phyloP scores from a whole-genome alignment of 2,888 invertebrate genomes.

The Cyclophora punctaria region DNA sequence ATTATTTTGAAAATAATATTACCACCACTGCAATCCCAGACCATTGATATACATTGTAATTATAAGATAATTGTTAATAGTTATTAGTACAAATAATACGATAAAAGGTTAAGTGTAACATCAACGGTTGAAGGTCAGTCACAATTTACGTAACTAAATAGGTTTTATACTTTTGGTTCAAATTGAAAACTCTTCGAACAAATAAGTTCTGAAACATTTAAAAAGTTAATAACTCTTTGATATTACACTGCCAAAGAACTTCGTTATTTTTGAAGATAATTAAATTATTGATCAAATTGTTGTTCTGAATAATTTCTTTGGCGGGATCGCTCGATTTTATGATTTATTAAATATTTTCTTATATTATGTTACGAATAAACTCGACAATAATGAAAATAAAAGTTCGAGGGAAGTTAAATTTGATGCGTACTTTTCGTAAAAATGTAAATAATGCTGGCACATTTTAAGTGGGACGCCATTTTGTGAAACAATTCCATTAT shows the following conservation, averaged over 20 bases:
- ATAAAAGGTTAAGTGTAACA: not conserved
- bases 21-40: constrained; percentile 19
- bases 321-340: constrained; percentile 45
- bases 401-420: not conserved
- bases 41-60: constrained; percentile 10
- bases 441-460: too few species aligned
- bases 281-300: constrained; percentile 33
- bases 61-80: constrained; percentile 4
- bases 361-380: not conserved
- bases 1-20: constrained; percentile 10
- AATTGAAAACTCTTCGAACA: not conserved
- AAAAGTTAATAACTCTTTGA: constrained; percentile 29
- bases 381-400: constrained; percentile 3
- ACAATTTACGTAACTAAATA: constrained; percentile 13
- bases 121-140: not conserved
- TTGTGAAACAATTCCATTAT: too few species aligned
- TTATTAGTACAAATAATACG: constrained; percentile 11
- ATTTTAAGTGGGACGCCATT: too few species aligned
- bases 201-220: not conserved
- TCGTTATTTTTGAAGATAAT: constrained; percentile 35
- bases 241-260: constrained; percentile 46
- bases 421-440: too few species aligned
- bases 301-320: constrained; percentile 32
- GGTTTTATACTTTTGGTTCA: too few species aligned
- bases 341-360: constrained; percentile 19